Evolutionary conservation across 1,140 invertebrate genomes (phyloP).

Genomic region (Drosophila arawakana): DNA sequence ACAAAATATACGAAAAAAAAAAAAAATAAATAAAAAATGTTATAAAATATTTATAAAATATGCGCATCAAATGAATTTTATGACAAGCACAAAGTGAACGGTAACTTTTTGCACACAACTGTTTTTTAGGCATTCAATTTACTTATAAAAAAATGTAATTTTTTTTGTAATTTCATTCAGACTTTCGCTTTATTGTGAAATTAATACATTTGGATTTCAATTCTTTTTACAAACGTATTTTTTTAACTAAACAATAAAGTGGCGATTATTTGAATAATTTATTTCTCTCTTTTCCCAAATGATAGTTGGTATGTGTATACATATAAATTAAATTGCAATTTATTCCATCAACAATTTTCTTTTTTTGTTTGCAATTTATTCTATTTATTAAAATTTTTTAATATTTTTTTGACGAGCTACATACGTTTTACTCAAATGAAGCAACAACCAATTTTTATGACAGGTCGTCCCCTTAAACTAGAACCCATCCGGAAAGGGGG

Average conservation of each 20-base stretch:
- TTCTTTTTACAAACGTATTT: neutral
- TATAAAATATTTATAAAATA: slow-evolving; percentile 39
- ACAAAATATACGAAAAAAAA: slow-evolving; percentile 24
- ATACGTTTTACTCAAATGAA: slow-evolving; percentile 34
- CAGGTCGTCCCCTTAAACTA: slow-evolving; percentile 31
- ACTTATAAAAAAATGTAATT: too few species aligned
- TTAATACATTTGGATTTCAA: slow-evolving; percentile 2
- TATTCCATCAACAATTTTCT: slow-evolving; percentile 12
- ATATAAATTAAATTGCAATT: slow-evolving; percentile 52
- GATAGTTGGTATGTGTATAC: neutral
- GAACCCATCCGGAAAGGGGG: slow-evolving; percentile 14
- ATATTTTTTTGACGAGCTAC: slow-evolving; percentile 11
- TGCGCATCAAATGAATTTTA: slow-evolving; percentile 52
- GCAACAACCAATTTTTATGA: slow-evolving; percentile 52
- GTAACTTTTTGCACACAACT: neutral
- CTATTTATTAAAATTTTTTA: slow-evolving; percentile 12
- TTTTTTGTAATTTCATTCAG: too few species aligned
- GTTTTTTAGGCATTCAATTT: too few species aligned
- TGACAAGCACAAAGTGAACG: slow-evolving; percentile 2
- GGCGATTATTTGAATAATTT: slow-evolving; percentile 47
- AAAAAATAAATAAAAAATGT: slow-evolving; percentile 61
- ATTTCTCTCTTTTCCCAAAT: slow-evolving; percentile 11
- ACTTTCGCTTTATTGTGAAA: neutral
- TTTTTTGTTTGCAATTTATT: slow-evolving; percentile 23
- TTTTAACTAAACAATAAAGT: slow-evolving; percentile 7